Evolutionary conservation across 2,113 vertebrate species (phyloP), one percentile per base, ranked within the genome.

Genomic region (Proterorhinus semilunaris): DNA sequence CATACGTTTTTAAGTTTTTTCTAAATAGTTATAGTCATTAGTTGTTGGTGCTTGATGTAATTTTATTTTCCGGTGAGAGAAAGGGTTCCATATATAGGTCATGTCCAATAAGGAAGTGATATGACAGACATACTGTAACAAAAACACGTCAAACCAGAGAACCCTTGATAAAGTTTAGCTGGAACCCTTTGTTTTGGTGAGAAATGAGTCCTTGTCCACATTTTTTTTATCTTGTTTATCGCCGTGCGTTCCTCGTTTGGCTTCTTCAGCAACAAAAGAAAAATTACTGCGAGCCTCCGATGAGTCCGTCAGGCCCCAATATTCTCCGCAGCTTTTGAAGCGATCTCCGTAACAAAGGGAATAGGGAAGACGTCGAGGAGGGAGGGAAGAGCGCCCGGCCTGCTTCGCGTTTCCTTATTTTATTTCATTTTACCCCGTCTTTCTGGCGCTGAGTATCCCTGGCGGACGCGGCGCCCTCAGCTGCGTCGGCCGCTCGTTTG

Each of bases 261-360:
- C 73, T 67, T 79, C 86, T 85, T 88, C 79, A 84, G 85, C 74
- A 84, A 84, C 87, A 87, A 90, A 90, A 90, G 84, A 87, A 91
- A 89, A 91, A 89, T 84, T 79, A 90, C 86, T 87, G 88, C 86
- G 87, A 83, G 82, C 81, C 90, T 71, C 59, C 79, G 87, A 83
- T 85, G 81, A 83, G 85, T 90, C 88, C 85, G 78, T 80, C 86
- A 87, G 87, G 90, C 90, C 85, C 82, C 88, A 90, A 88, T 91
- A 88, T 88, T 86, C 87, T 74, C 68, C 78, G 62, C 16, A 2
- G 79, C 90, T 91, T 91, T 91, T 91, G 90, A 90, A 89, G 90
- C 90, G 81, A 78, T 91, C 89, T 91, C 82, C 70, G 78, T 82
- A 89, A 90, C 89, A 91, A 90, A 90, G 89, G 83, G 89, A 90